Evolutionary conservation across 2,888 invertebrate species (phyloP).

Genomic region (Dromius quadrimaculatus): DNA sequence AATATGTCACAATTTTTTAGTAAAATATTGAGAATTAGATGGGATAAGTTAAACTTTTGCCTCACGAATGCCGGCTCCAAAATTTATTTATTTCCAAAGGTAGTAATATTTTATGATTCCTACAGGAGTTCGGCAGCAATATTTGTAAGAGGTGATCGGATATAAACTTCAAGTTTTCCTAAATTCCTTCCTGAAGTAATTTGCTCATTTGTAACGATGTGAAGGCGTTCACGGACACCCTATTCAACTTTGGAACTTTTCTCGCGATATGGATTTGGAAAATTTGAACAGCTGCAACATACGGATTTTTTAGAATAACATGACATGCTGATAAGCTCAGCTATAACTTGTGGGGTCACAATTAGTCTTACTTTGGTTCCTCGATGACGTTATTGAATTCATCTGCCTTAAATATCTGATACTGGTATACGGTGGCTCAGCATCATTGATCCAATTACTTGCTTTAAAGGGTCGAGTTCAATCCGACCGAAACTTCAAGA

Average conservation of each 20-base stretch:
- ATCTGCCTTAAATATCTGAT: too few species aligned
- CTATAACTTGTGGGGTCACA: conserved; percentile 23
- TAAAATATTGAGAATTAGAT: not conserved
- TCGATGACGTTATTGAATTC: conserved; percentile 38
- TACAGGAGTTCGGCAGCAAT: conserved; percentile 6
- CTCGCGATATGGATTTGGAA: conserved; percentile 38
- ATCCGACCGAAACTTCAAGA: too few species aligned
- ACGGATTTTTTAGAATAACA: conserved; percentile 42
- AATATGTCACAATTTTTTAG: not conserved
- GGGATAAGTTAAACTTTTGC: not conserved
- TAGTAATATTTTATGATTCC: conserved; percentile 15
- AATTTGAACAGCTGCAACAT: conserved; percentile 43
- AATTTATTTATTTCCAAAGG: conserved; percentile 11
- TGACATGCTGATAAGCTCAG: conserved; percentile 33
- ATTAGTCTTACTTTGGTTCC: conserved; percentile 37
- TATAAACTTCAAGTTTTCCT: conserved; percentile 47
- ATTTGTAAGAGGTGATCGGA: conserved; percentile 39
- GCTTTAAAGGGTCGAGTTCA: too few species aligned
- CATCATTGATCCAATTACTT: too few species aligned
- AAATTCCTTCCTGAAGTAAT: conserved; percentile 41
- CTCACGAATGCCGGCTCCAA: too few species aligned
- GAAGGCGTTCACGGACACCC: conserved; percentile 11
- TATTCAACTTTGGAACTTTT: conserved; percentile 46
- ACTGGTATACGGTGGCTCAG: too few species aligned
- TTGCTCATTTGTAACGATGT: conserved; percentile 44